These are phyloP conservation scores for Drosophila mettleri DNA, from an alignment of 2,888 invertebrate species.

Conservation along the genomic window DNA sequence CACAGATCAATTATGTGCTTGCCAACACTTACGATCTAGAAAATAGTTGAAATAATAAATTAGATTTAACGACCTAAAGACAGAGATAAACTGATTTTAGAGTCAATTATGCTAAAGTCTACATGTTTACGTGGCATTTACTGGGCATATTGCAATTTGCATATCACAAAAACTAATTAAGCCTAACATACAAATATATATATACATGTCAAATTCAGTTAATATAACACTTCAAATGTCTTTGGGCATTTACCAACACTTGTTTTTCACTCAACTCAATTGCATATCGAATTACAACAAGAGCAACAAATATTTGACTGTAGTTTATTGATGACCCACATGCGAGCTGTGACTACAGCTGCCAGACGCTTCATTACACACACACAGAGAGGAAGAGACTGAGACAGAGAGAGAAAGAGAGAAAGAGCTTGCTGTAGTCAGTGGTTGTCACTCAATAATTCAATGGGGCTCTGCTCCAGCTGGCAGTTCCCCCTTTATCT, in stretches of 20 bases:
- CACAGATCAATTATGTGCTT: neutral
- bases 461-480: constrained; percentile 41
- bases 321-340: constrained; percentile 70
- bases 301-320: constrained; percentile 20
- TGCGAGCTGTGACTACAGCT: constrained; percentile 42
- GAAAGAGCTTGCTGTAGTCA: constrained; percentile 6
- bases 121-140: neutral
- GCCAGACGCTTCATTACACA: constrained; percentile 64
- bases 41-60: neutral
- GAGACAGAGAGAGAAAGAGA: neutral
- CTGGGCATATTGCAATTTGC: neutral
- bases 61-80: neutral
- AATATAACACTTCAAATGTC: neutral
- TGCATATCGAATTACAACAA: constrained; percentile 9
- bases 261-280: constrained; percentile 6
- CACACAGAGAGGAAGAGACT: constrained; percentile 1
- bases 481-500: constrained; percentile 20
- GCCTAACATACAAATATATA: neutral
- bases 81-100: neutral
- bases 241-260: constrained; percentile 10
- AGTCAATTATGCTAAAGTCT: neutral
- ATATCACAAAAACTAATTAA: neutral
- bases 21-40: neutral
- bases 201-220: neutral
- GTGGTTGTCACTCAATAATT: constrained; percentile 67